Percentiles rank a stretch among this genome's conserved stretches.
Conservation (phyloP, 2,113 vertebrate genomes). For the Eulemur rufifrons region DNA sequence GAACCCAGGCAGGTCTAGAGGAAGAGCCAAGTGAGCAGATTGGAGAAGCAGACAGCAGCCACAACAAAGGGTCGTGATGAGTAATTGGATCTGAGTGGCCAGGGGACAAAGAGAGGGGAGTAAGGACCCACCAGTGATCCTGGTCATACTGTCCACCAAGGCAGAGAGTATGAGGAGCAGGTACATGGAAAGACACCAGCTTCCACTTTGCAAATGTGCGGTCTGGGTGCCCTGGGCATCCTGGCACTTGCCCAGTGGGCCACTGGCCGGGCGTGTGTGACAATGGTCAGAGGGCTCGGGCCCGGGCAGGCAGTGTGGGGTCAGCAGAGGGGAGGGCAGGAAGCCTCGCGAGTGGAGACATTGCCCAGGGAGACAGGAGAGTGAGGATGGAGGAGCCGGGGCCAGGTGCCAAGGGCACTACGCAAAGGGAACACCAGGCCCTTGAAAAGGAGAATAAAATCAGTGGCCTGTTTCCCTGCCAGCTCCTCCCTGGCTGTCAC, state of each 20-base stretch:
- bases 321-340: neutral
- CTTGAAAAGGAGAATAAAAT: neutral
- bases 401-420: neutral
- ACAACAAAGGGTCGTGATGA: neutral
- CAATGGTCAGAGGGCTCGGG: neutral
- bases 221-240: neutral
- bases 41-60: neutral
- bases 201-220: neutral
- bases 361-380: neutral
- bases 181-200: neutral
- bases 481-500: conserved; percentile 68
- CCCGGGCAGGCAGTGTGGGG: neutral
- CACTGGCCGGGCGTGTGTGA: neutral
- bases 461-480: conserved; percentile 32
- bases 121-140: neutral
- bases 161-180: neutral
- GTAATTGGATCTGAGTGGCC: neutral
- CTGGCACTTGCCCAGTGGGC: neutral
- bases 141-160: neutral
- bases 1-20: neutral
- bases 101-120: neutral
- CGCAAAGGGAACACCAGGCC: neutral
- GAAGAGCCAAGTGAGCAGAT: neutral
- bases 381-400: neutral
- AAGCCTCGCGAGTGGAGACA: neutral